Conservation (phyloP, 2,797 vertebrate species). For the Euthynnus affinis region DNA sequence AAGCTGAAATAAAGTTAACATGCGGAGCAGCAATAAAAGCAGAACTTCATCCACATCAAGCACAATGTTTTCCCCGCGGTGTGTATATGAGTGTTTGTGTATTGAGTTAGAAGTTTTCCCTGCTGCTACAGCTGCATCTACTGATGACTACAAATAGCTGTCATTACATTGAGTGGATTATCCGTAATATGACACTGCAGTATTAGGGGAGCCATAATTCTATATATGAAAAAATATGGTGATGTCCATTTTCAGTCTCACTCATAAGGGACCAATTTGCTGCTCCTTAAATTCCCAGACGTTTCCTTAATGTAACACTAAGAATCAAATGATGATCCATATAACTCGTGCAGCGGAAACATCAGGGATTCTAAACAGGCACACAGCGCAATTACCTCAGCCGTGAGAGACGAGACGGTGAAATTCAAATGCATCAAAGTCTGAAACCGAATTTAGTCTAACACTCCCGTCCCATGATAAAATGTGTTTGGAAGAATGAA, state of each 20-base stretch:
- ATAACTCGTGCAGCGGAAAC: conserved; percentile 71
- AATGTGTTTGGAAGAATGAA: conserved; percentile 64
- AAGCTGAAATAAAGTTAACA: neutral
- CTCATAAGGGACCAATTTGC: conserved; percentile 58
- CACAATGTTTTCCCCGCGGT: neutral
- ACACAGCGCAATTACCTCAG: conserved; percentile 65
- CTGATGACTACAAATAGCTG: conserved; percentile 20
- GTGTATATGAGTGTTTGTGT: neutral
- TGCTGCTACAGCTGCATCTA: conserved; percentile 6
- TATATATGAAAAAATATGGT: conserved; percentile 11
- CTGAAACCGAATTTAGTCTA: conserved; percentile 62
- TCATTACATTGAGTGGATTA: conserved; percentile 17
- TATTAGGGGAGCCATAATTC: conserved; percentile 19
- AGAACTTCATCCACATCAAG: neutral
- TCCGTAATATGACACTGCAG: conserved; percentile 25
- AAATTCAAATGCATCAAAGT: conserved; percentile 69
- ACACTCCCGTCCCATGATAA: conserved; percentile 55
- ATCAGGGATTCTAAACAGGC: conserved; percentile 70
- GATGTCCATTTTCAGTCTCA: conserved; percentile 33
- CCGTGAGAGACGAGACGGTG: conserved; percentile 47
- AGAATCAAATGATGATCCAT: conserved; percentile 68
- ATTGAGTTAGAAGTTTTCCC: neutral
- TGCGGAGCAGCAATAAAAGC: neutral
- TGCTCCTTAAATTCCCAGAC: conserved; percentile 33
- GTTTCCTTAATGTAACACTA: conserved; percentile 61